Evolutionary conservation across 37 sponge, comb jelly and placozoan species (phyloP).

Genomic region (Ephydatia muelleri): DNA sequence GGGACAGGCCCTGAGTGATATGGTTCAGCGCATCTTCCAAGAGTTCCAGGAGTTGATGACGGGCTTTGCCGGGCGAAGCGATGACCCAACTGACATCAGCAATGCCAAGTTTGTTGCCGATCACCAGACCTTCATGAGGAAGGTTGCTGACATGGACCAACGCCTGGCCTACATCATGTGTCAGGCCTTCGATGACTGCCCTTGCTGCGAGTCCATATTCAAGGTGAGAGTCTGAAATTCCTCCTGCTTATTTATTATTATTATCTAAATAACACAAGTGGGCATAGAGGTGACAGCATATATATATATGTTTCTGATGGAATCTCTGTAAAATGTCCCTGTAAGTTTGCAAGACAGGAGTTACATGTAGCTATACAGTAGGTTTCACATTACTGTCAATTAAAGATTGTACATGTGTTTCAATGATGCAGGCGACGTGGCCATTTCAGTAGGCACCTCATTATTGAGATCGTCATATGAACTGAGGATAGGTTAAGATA

Average conservation of each 20-base stretch:
- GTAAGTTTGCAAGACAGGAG: too few species aligned
- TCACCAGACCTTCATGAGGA: constrained; percentile 64
- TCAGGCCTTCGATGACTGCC: constrained; percentile 95
- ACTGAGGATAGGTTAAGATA: too few species aligned
- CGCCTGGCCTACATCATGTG: constrained; percentile 78
- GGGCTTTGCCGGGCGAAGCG: constrained; percentile 59
- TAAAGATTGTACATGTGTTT: too few species aligned
- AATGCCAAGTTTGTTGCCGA: constrained; percentile 71
- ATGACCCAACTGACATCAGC: constrained; percentile 75
- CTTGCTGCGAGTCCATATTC: constrained; percentile 76
- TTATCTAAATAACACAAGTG: neutral
- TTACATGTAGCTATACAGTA: too few species aligned
- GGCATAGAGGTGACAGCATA: neutral
- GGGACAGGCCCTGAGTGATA: constrained; percentile 58
- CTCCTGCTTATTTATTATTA: neutral
- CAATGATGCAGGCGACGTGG: too few species aligned
- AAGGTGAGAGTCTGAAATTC: too few species aligned
- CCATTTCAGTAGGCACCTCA: too few species aligned
- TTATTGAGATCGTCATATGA: too few species aligned
- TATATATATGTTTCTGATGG: too few species aligned
- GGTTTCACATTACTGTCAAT: too few species aligned
- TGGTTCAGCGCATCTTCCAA: constrained; percentile 70
- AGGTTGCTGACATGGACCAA: constrained; percentile 71
- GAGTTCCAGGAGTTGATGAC: constrained; percentile 77
- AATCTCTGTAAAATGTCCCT: too few species aligned